Evolutionary conservation across 1,140 invertebrate genomes (phyloP), one percentile per base, ranked within the genome.

Genomic region (Sarcophaga bullata): DNA sequence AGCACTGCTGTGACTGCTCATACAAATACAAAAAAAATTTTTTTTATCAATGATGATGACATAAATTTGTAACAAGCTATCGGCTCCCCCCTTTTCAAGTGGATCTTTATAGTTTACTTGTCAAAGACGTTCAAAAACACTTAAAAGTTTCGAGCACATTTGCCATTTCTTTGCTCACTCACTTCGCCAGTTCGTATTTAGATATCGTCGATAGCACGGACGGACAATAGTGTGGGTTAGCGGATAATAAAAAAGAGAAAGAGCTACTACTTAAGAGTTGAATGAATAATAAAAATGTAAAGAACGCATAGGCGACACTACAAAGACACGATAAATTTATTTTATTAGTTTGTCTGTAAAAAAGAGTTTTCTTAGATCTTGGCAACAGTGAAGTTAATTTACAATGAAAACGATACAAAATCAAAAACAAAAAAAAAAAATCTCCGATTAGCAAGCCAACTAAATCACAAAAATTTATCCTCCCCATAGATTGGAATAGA

Each of bases 11-110:
- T 58, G 1, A 4, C 25, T 37, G n/a, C 52, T 58, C n/a, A 10
- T 58, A 13, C 1, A 58, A 68, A 68, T 68, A 68, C 15, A 68
- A 68, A 4, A 37, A 37, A 1, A 37, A 2, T 19, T n/a, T n/a
- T 19, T 68, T 68, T 19, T 68, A 68, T 68, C 58, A 6, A 1
- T 68, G 75, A 78, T 19, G 75, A 78, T 78, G 75, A 78, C 75
- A 78, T 52, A 78, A 78, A 78, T 78, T 78, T 78, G 75, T 78
- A 78, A 78, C 75, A 78, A 78, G 75, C 75, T 48, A 76, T 76
- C 73, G n/a, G 46, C 73, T 78, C 48, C 75, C 25, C 25, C 17
- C 7, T 68, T 68, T 19, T 0, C 48, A 78, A 78, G n/a, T 50
- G 17, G 47, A 78, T 49, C 75, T 78, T 48, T 19, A 52, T 19